These are phyloP conservation scores for Tauraco hartlaubi DNA, from an alignment of 2,797 vertebrate genomes.

Conservation along the genomic window DNA sequence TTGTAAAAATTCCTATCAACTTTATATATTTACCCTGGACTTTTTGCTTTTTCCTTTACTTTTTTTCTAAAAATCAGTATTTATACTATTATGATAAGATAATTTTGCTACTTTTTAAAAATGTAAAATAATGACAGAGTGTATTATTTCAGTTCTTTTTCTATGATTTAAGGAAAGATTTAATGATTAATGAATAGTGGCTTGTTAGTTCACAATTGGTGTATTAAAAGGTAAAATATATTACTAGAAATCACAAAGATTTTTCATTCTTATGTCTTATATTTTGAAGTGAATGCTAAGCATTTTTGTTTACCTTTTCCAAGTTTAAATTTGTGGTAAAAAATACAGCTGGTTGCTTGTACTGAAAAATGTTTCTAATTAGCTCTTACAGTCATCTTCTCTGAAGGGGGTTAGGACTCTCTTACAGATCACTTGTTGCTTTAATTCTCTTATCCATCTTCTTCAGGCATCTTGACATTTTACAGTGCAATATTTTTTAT, in stretches of 20 bases:
- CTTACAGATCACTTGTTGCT: not conserved
- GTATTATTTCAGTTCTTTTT: not conserved
- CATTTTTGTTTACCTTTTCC: not conserved
- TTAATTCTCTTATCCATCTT: not conserved
- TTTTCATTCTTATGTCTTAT: not conserved
- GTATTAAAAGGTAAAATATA: not conserved
- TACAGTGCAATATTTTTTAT: not conserved
- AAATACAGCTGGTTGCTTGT: not conserved
- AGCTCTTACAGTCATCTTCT: not conserved
- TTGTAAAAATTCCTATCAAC: not conserved
- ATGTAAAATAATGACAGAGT: not conserved
- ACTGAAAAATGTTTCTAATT: not conserved
- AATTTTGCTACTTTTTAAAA: not conserved
- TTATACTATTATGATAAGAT: not conserved
- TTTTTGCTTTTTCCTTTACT: not conserved
- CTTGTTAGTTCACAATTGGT: not conserved
- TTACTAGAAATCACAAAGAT: not conserved
- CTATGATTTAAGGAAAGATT: not conserved
- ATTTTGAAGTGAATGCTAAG: not conserved
- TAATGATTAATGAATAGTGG: not conserved
- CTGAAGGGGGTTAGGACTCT: not conserved
- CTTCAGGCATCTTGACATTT: conserved; percentile 3
- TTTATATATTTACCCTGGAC: too few species aligned
- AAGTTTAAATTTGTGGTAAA: not conserved
- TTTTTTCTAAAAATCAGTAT: not conserved